A percentile compares a stretch with the other conserved stretches of the same genome.
These are phyloP conservation scores for Drosophila pegasa DNA, from an alignment of 2,888 invertebrate species.

Conservation along the genomic window DNA sequence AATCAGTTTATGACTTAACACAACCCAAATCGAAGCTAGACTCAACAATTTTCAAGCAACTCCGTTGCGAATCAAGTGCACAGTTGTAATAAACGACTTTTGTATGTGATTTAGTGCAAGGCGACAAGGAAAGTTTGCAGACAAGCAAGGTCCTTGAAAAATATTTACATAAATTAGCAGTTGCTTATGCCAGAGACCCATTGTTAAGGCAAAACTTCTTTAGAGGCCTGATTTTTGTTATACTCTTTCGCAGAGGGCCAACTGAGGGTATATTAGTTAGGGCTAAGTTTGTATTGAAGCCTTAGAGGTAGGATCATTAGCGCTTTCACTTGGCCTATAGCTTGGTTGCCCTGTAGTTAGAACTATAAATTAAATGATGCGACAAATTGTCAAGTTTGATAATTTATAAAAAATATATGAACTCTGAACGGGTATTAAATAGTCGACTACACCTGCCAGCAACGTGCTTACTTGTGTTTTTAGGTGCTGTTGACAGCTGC, in stretches of 20 bases:
- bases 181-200: conserved; percentile 37
- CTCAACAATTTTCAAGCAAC: neutral
- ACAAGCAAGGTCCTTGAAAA: conserved; percentile 45
- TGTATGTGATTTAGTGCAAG: conserved; percentile 56
- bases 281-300: neutral
- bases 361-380: too few species aligned
- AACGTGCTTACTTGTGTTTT: neutral
- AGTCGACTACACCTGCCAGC: neutral
- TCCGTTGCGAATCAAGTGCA: conserved; percentile 3
- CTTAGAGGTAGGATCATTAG: too few species aligned
- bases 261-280: neutral
- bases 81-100: conserved; percentile 26
- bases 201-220: conserved; percentile 22
- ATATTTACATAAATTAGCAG: conserved; percentile 69
- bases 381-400: too few species aligned
- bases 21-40: neutral
- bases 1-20: conserved; percentile 1
- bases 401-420: too few species aligned
- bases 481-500: conserved; percentile 18
- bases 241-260: neutral
- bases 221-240: conserved; percentile 8
- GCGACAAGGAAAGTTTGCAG: conserved; percentile 44
- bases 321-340: too few species aligned
- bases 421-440: neutral
- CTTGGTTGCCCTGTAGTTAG: too few species aligned